A percentile compares a stretch with the other conserved stretches of the same genome.
These are phyloP conservation scores for Eupsilia transversa DNA, from an alignment of 2,888 invertebrate species.

Conservation along the genomic window DNA sequence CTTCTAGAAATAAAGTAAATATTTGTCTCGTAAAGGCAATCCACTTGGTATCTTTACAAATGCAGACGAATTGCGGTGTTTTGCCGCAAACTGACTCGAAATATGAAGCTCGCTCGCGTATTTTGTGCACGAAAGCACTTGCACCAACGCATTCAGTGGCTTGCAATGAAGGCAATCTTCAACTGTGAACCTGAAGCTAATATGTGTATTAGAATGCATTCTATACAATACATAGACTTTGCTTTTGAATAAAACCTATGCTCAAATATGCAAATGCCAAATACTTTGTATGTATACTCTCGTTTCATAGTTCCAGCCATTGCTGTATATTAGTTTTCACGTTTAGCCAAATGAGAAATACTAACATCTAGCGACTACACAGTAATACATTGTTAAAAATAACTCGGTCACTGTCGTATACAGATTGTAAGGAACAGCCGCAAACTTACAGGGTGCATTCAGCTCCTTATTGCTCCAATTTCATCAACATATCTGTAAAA, in stretches of 20 bases:
- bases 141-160: constrained; percentile 17
- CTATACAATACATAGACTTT: constrained; percentile 18
- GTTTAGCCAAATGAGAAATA: constrained; percentile 37
- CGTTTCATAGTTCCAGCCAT: constrained; percentile 17
- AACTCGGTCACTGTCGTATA: constrained; percentile 54
- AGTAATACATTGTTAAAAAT: constrained; percentile 59
- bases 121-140: constrained; percentile 49
- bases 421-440: no score
- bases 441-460: no score
- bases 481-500: no score
- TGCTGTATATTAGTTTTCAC: constrained; percentile 39
- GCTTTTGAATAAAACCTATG: constrained; percentile 22
- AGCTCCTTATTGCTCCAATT: no score
- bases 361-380: constrained; percentile 42
- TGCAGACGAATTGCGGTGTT: constrained; percentile 33
- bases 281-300: constrained; percentile 11
- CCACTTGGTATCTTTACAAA: constrained; percentile 24
- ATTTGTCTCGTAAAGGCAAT: constrained; percentile 17
- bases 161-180: constrained; percentile 32
- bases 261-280: constrained; percentile 13
- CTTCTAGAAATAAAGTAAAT: constrained; percentile 7
- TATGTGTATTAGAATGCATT: constrained; percentile 54
- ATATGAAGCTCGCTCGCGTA: constrained; percentile 42
- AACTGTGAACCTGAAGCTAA: constrained; percentile 36
- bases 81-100: constrained; percentile 30